Conservation (phyloP, 2,113 vertebrate genomes). For the Pluvialis apricaria region DNA sequence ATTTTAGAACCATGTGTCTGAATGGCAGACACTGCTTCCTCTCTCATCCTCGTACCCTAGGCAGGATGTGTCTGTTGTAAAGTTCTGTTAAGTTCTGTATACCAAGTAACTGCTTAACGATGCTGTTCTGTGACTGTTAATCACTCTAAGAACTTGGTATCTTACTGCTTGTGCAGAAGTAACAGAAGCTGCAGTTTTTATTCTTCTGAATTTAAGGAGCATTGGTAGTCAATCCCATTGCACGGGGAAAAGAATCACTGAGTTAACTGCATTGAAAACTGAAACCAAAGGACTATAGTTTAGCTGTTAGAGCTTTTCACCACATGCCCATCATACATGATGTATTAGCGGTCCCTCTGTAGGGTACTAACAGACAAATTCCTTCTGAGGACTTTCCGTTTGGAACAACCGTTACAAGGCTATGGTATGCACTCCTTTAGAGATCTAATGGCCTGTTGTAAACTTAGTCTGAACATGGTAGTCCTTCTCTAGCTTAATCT, state of each 20-base stretch:
- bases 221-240: background rate
- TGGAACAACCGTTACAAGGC: background rate
- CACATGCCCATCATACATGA: accelerated
- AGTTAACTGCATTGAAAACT: background rate
- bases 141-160: background rate
- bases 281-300: background rate
- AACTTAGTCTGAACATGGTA: background rate
- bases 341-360: background rate
- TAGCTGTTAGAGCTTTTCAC: background rate
- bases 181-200: background rate
- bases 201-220: background rate
- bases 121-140: background rate
- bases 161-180: background rate
- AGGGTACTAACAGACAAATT: background rate
- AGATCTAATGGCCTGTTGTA: background rate
- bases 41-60: background rate
- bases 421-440: background rate
- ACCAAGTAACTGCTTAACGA: background rate
- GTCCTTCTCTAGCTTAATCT: background rate
- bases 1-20: background rate
- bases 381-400: background rate
- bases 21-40: background rate
- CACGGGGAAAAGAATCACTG: background rate
- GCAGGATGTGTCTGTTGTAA: background rate
- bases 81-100: background rate